Percentiles rank a stretch among this genome's conserved stretches.
Conservation (phyloP, 1,140 invertebrate genomes). For the Aricia agestis region DNA sequence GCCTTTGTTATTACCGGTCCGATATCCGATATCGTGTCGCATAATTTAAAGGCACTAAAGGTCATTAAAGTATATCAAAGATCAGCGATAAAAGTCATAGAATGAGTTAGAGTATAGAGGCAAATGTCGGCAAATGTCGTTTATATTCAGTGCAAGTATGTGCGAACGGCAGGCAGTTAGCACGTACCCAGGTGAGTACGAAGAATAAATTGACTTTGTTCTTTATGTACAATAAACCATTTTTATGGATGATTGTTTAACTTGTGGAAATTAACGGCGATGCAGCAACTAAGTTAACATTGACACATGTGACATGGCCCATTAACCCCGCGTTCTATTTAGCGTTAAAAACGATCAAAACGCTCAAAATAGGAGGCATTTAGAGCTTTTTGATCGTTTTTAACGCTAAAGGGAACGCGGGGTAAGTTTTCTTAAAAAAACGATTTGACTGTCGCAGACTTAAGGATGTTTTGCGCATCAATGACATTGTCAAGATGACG, state of each 20-base stretch:
- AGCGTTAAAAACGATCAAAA: too few relatives aligned
- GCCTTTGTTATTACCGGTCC: too few relatives aligned
- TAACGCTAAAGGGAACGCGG: too few relatives aligned
- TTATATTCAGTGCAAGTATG: conserved; percentile 23
- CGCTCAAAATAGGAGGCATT: too few relatives aligned
- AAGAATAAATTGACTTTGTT: conserved; percentile 9
- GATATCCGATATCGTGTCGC: too few relatives aligned
- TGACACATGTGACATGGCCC: too few relatives aligned
- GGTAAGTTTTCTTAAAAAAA: too few relatives aligned
- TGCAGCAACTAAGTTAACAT: not conserved
- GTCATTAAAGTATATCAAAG: not conserved
- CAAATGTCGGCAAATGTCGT: conserved; percentile 11
- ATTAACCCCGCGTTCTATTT: too few relatives aligned
- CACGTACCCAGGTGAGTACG: conserved; percentile 27
- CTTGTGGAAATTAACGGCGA: not conserved
- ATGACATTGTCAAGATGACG: too few relatives aligned
- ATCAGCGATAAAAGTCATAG: not conserved
- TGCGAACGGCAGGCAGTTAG: conserved; percentile 39
- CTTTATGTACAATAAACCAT: not conserved
- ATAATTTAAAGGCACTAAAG: not conserved
- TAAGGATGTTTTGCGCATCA: too few relatives aligned
- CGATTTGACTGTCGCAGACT: too few relatives aligned
- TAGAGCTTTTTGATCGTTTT: too few relatives aligned
- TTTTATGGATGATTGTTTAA: not conserved
- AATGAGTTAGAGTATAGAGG: not conserved